Evolutionary conservation across 1,140 invertebrate species (phyloP), one percentile per base, ranked within the genome.

Genomic region (Micrasema longulum): DNA sequence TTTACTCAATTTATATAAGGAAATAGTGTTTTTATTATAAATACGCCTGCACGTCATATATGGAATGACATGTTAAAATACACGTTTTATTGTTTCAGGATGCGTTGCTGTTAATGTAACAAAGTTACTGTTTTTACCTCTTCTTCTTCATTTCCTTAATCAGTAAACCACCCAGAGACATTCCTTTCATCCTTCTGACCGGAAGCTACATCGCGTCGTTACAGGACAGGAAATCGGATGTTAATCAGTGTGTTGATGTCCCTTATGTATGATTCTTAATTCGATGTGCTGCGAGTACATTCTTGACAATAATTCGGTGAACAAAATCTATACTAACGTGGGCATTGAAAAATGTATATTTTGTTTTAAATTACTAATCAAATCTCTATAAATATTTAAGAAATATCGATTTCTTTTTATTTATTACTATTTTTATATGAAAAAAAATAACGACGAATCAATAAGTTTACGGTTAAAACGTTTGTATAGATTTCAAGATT

Each of bases 251-350:
- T 31, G 11, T 11, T 12, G 26, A 66, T 18, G 31, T 55, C 65
- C 50, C 48, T 48, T 48, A 12, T 50, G 23, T 66, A 47, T 9
- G 23, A 55, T 68, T 68, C 10, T 41, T 55, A 10, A 57, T 71
- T 71, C 16, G 53, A 71, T 63, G 69, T 71, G 69, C 69, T 71
- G n/a, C n/a, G n/a, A n/a, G n/a, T n/a, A 71, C 35, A 71, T 62
- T 62, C 68, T 63, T 64, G 69, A 71, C 69, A 71, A 71, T 71
- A 71, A 71, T 71, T 64, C 69, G 53, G 62, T 69, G 67, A 62
- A 69, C 22, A 41, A 48, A 60, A 38, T 52, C 43, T 5, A 10
- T 11, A n/a, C 5, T 14, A 6, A n/a, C 43, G 11, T 47, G 16
- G 14, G 14, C 2, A 47, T 47, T 5, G 16, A n/a, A 47, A 47